Evolutionary conservation across 2,113 vertebrate species (phyloP).

Genomic region (Strigops habroptila): DNA sequence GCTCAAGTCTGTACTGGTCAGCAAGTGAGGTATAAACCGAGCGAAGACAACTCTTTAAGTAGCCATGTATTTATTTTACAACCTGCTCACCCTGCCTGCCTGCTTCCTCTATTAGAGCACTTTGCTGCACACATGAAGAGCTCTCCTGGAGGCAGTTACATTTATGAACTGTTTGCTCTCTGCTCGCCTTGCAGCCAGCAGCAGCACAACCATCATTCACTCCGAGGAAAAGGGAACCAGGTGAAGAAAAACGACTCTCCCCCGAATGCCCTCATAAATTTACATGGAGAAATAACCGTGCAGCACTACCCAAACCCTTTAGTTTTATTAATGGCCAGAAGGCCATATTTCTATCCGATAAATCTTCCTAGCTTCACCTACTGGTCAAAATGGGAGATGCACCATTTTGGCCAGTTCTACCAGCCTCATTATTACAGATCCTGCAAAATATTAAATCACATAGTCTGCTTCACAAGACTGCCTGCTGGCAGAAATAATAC

Average conservation of each 20-base stretch:
- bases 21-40: background rate
- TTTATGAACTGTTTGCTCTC: conserved; percentile 46
- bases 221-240: background rate
- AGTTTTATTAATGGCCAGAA: conserved; percentile 6
- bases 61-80: conserved; percentile 37
- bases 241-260: conserved; percentile 27
- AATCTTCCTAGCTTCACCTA: background rate
- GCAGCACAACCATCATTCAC: background rate
- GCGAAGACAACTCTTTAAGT: background rate
- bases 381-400: background rate
- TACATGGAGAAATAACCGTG: background rate
- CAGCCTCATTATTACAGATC: background rate
- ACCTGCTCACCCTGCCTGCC: background rate
- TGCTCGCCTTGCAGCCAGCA: conserved; percentile 1
- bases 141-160: conserved; percentile 36
- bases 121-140: background rate
- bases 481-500: background rate
- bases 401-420: background rate
- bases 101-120: background rate
- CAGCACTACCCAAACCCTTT: background rate
- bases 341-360: background rate
- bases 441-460: background rate
- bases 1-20: background rate
- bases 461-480: background rate
- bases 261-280: conserved; percentile 4